Evolutionary conservation across 92 coral and sea anemone species (phyloP).

Genomic region (Umimayanthus kanabou): DNA sequence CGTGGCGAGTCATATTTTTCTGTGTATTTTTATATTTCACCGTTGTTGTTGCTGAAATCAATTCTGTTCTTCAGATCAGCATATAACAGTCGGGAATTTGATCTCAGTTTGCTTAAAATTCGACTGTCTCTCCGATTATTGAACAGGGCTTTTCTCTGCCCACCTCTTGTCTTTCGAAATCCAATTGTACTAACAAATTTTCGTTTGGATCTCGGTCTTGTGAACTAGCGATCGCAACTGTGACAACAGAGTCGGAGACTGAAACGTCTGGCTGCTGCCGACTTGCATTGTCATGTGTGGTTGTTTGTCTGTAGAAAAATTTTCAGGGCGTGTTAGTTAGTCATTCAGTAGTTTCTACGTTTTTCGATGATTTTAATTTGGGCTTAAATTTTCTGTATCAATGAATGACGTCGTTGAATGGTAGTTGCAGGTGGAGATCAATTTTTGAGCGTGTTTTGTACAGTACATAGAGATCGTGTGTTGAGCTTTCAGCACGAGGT

Average conservation of each 20-base stretch:
- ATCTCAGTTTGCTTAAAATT: constrained; percentile 7
- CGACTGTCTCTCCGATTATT: not conserved
- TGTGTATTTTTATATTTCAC: not conserved
- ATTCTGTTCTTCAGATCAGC: constrained; percentile 28
- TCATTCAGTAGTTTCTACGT: not conserved
- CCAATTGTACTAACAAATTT: not conserved
- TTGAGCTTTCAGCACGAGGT: constrained; percentile 30
- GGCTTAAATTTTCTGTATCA: not conserved
- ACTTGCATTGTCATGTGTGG: not conserved
- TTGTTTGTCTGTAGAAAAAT: constrained; percentile 13
- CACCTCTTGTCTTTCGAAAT: constrained; percentile 3
- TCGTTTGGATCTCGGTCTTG: not conserved
- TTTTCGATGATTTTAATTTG: not conserved
- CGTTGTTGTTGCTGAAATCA: constrained; percentile 16
- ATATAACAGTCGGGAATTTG: constrained; percentile 31
- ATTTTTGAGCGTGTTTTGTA: not conserved
- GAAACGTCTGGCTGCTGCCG: not conserved
- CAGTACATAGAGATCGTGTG: not conserved
- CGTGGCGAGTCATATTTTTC: not conserved
- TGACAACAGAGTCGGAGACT: not conserved
- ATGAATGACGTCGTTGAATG: not conserved
- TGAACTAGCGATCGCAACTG: not conserved
- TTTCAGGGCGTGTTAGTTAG: constrained; percentile 34
- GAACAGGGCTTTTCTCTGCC: not conserved
- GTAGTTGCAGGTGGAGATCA: not conserved